Evolutionary conservation across 2,888 invertebrate genomes (phyloP), one percentile per base, ranked within the genome.

Genomic region (Cepaea hortensis): DNA sequence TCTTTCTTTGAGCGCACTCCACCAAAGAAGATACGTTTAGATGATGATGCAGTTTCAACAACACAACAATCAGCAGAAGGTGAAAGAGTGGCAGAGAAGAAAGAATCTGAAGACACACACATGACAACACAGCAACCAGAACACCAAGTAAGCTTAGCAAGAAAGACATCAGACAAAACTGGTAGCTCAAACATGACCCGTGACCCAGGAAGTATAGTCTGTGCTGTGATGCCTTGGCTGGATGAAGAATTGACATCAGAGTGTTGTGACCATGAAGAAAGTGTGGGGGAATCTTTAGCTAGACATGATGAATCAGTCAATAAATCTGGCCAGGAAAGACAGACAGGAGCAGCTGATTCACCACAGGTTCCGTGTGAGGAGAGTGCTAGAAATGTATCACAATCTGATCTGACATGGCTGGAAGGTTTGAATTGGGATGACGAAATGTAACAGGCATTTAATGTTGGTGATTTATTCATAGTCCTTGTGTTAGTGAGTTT

Each of bases 351-450:
- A 3, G 80, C 61, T 50, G 46, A 46, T 46, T 73, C 73, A 73
- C 73, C 46, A 3, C 15, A 11, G 4, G 35, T 46, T 35, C 15
- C 48, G 9, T 46, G 73, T 55, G 50, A 76, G 76, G 76, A 62
- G 35, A 62, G 6, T 62, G 23, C 35, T 15, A 23, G 55, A 82
- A 73, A 18, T 62, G 35, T 62, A 9, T 46, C 84, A 61, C 55
- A 76, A 20, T 75, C 48, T 15, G 84, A 84, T 5, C 84, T 84
- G 15, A 15, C 20, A 11, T 73, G 23, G n/a, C 15, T 84, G 62
- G 55, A 84, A 55, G 61, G 55, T 11, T 23, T 84, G 5, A 75
- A 84, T 46, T 84, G 84, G 84, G 84, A 84, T 76, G 84, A 84
- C 23, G 62, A 75, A n/a, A 84, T 84, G 50, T 81, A 81, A 61